A percentile compares a stretch with the other conserved stretches of the same genome.
These are phyloP conservation scores for Eleginops maclovinus DNA, from an alignment of 2,113 vertebrate species.

Conservation along the genomic window DNA sequence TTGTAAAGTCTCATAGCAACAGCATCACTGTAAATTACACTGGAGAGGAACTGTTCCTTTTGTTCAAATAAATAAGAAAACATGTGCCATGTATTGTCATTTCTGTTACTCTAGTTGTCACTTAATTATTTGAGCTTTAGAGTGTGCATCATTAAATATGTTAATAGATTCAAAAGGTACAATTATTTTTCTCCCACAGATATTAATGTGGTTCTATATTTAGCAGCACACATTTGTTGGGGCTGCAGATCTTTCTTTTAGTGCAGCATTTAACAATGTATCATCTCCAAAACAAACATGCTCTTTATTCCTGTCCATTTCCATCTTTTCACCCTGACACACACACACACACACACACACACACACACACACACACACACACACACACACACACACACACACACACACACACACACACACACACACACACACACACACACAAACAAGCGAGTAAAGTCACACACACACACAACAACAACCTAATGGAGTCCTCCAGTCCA, in stretches of 20 bases:
- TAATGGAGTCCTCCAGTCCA: constrained; percentile 58
- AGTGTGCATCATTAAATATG: not conserved
- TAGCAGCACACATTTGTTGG: not conserved
- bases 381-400: constrained; percentile 35
- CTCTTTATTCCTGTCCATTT: constrained; percentile 1
- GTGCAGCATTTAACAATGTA: not conserved
- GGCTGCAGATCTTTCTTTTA: not conserved
- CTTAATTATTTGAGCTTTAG: not conserved
- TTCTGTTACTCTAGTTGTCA: not conserved
- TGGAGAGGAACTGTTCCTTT: not conserved
- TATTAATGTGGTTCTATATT: not conserved
- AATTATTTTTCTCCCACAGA: not conserved
- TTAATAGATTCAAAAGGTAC: not conserved
- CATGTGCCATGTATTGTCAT: not conserved
- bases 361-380: constrained; percentile 32
- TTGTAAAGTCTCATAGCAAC: not conserved
- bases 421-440: constrained; percentile 2
- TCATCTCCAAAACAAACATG: not conserved
- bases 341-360: constrained; percentile 36
- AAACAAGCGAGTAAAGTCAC: constrained; percentile 3
- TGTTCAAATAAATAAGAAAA: not conserved
- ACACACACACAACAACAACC: constrained; percentile 24
- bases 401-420: constrained; percentile 36
- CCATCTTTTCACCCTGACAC: not conserved
- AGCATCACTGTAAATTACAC: not conserved